Conservation (phyloP, 2,888 invertebrate species). For the Deroplatys truncata region DNA sequence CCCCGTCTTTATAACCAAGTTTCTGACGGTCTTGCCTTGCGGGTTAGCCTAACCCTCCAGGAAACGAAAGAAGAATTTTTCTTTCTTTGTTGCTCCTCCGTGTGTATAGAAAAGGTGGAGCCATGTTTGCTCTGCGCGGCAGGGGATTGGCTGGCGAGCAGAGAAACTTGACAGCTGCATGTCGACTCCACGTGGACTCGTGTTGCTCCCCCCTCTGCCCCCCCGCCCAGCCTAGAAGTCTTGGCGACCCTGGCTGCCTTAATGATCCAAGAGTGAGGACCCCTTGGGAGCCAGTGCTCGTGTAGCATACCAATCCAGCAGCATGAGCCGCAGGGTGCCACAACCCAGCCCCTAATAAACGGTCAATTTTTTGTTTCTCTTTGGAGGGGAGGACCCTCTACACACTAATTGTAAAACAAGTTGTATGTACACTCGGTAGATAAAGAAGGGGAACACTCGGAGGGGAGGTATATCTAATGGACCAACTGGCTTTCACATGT, state of each 20-base stretch:
- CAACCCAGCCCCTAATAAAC: slow-evolving; percentile 14
- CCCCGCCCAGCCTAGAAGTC: neutral
- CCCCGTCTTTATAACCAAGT: slow-evolving; percentile 14
- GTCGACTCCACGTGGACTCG: slow-evolving; percentile 27
- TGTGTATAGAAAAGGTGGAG: slow-evolving; percentile 23
- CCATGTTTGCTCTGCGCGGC: slow-evolving; percentile 6
- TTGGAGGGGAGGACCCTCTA: neutral
- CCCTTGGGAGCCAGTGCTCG: neutral
- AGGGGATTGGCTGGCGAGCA: slow-evolving; percentile 17
- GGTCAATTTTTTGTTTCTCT: neutral
- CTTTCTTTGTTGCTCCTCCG: slow-evolving; percentile 4
- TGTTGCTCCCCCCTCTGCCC: neutral
- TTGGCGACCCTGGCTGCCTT: slow-evolving; percentile 14
- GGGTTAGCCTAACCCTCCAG: slow-evolving; percentile 30
- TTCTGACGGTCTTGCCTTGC: slow-evolving; percentile 25
- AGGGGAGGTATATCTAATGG: neutral
- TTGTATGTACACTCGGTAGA: slow-evolving; percentile 11
- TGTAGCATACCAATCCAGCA: slow-evolving; percentile 15
- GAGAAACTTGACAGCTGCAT: slow-evolving; percentile 15
- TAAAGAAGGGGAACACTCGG: neutral
- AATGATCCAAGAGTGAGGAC: slow-evolving; percentile 15
- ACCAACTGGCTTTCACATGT: neutral
- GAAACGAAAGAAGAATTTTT: slow-evolving; percentile 30
- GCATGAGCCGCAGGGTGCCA: slow-evolving; percentile 13
- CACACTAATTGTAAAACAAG: slow-evolving; percentile 18